Evolutionary conservation across 2,888 invertebrate genomes (phyloP).

Genomic region (Drosophila limbata): DNA sequence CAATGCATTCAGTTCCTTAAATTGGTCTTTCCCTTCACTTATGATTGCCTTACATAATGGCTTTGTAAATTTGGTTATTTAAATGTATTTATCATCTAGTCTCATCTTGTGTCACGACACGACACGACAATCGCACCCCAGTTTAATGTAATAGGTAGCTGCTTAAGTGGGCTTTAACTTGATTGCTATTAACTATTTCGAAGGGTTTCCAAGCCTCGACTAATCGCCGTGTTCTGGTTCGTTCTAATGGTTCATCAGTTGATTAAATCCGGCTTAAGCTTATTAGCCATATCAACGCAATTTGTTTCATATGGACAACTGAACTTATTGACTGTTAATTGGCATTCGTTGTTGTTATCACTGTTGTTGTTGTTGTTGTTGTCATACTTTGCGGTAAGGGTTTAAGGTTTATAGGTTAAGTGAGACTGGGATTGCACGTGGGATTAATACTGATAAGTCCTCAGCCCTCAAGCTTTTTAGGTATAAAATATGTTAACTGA

Average conservation of each 20-base stretch:
- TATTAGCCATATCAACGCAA: constrained; percentile 49
- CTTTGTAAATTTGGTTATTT: too few relatives aligned
- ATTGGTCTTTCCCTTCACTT: too few relatives aligned
- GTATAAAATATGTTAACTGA: constrained; percentile 21
- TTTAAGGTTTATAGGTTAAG: constrained; percentile 1
- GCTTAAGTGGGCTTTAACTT: constrained; percentile 4
- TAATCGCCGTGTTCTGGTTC: constrained; percentile 4
- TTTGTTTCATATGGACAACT: constrained; percentile 47
- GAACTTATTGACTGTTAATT: constrained; percentile 65
- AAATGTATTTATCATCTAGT: too few relatives aligned
- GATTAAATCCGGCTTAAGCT: constrained; percentile 40
- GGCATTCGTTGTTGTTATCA: constrained; percentile 24
- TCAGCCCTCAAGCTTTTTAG: constrained; percentile 20
- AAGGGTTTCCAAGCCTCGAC: background rate
- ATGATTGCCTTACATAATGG: too few relatives aligned
- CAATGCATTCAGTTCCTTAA: too few relatives aligned
- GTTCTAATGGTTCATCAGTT: constrained; percentile 18
- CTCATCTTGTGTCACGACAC: background rate
- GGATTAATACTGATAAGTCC: constrained; percentile 10
- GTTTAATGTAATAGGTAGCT: background rate
- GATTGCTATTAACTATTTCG: background rate
- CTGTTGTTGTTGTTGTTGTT: constrained; percentile 3
- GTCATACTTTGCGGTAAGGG: constrained; percentile 2
- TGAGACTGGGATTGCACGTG: background rate
- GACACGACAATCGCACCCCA: background rate